phyloP scores from a whole-genome alignment of 1,140 invertebrate genomes.

The Babylonia areolata region DNA sequence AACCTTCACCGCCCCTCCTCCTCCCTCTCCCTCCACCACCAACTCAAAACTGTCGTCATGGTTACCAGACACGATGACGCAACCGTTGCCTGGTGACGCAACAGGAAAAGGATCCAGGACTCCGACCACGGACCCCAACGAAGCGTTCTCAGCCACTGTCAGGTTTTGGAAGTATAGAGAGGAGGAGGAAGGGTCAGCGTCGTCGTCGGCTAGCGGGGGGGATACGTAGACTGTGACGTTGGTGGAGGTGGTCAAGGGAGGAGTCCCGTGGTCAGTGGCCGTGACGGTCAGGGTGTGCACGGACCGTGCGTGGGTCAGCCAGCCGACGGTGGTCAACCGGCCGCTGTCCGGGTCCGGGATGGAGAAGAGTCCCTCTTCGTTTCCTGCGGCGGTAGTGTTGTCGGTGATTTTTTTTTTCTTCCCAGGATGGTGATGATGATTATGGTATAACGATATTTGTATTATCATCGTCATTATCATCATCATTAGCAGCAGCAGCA shows the following conservation, averaged over 20 bases:
- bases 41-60: not conserved
- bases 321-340: not conserved
- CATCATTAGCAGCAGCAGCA: too few relatives aligned
- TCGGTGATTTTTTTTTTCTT: too few relatives aligned
- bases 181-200: not conserved
- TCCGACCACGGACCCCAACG: not conserved
- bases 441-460: too few relatives aligned
- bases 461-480: too few relatives aligned
- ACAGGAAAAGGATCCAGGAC: not conserved
- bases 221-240: not conserved
- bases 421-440: too few relatives aligned
- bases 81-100: not conserved
- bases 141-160: not conserved
- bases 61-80: conserved; percentile 21
- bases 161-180: not conserved
- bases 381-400: too few relatives aligned
- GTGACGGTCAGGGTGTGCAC: not conserved
- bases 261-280: not conserved
- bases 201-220: not conserved
- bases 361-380: not conserved
- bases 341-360: not conserved
- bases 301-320: not conserved
- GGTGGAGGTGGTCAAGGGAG: not conserved
- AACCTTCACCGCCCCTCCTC: not conserved
- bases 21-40: not conserved